Percentiles rank a stretch among this genome's conserved stretches.
These are phyloP conservation scores for Girardinus metallicus DNA, from an alignment of 2,797 vertebrate species.

Conservation along the genomic window DNA sequence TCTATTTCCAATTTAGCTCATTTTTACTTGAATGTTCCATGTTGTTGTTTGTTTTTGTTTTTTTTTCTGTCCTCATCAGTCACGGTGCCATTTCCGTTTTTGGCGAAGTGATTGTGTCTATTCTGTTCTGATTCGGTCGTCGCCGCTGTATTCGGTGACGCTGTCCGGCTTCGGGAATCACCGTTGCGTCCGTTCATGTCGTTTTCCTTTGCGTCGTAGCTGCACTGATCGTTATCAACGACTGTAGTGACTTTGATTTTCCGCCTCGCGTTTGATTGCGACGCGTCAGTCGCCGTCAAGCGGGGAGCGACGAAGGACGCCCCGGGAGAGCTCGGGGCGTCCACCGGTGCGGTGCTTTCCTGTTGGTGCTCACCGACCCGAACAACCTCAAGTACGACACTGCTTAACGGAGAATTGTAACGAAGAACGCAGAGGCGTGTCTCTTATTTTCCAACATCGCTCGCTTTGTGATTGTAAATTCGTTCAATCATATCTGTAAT, in stretches of 20 bases:
- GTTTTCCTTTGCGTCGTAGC: conserved; percentile 51
- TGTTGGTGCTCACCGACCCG: conserved; percentile 71
- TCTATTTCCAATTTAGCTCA: conserved; percentile 16
- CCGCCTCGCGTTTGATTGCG: conserved; percentile 10
- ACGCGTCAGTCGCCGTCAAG: conserved; percentile 11
- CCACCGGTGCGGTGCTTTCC: conserved; percentile 68
- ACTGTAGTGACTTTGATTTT: conserved; percentile 44
- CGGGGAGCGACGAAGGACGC: conserved; percentile 23
- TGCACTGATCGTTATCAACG: conserved; percentile 60
- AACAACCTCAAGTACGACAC: conserved; percentile 62
- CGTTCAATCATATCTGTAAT: conserved; percentile 37
- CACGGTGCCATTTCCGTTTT: conserved; percentile 58
- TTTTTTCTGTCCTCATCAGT: conserved; percentile 41
- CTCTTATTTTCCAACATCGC: conserved; percentile 26
- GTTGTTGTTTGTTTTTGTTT: not conserved
- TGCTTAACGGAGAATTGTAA: conserved; percentile 27
- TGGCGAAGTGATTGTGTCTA: conserved; percentile 31
- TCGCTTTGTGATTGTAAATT: conserved; percentile 64
- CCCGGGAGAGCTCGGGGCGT: conserved; percentile 17
- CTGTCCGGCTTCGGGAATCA: conserved; percentile 61
- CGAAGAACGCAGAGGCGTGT: conserved; percentile 21
- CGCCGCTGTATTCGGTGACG: conserved; percentile 34
- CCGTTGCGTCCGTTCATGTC: conserved; percentile 28
- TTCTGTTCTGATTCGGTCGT: conserved; percentile 28
- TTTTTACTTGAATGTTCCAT: conserved; percentile 56